phyloP scores from a whole-genome alignment of 2,888 invertebrate genomes.

The Ichneumon xanthorius region DNA sequence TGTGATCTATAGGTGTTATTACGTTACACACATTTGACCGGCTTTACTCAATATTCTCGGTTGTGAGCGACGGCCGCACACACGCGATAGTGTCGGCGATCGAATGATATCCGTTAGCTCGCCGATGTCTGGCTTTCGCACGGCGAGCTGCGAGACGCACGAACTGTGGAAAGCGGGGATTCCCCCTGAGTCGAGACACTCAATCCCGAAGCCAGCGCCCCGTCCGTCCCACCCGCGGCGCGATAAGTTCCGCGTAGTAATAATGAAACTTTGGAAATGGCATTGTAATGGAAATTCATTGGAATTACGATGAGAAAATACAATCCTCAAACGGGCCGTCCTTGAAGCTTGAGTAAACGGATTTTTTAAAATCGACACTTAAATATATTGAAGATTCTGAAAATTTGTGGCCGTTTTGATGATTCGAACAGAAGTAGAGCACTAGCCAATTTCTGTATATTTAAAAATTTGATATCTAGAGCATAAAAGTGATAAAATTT shows the following conservation, averaged over 20 bases:
- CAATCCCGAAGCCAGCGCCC: not conserved
- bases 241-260: not conserved
- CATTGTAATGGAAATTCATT: too few species aligned
- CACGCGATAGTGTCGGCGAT: slow-evolving; percentile 23
- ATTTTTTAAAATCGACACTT: too few species aligned
- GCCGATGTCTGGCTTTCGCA: not conserved
- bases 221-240: not conserved
- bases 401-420: too few species aligned
- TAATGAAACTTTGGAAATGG: not conserved
- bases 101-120: slow-evolving; percentile 29
- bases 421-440: too few species aligned
- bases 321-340: too few species aligned
- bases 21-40: not conserved
- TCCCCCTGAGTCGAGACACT: not conserved
- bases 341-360: too few species aligned
- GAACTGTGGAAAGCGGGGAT: not conserved
- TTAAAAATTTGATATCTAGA: too few species aligned
- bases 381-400: too few species aligned
- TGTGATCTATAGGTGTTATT: slow-evolving; percentile 10
- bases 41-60: not conserved
- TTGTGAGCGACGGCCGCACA: not conserved
- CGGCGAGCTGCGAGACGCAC: not conserved
- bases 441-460: too few species aligned
- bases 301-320: too few species aligned
- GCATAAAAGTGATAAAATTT: too few species aligned